Conservation (phyloP, 2,113 vertebrate species). For the Notiomystis cincta region DNA sequence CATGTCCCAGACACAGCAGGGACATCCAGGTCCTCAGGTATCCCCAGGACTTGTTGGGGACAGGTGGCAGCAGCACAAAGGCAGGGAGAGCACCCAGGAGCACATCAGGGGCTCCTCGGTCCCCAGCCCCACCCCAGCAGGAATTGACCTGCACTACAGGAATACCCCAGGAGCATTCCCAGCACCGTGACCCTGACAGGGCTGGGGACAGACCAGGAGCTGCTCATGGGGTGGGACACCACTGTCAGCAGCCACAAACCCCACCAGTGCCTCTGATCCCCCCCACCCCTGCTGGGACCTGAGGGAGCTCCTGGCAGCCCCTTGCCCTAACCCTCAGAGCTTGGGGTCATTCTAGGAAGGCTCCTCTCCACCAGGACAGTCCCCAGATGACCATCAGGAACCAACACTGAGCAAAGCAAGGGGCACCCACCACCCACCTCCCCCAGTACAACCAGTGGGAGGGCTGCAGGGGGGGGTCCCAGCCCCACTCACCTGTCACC, state of each 20-base stretch:
- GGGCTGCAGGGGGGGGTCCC: not conserved
- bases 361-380: not conserved
- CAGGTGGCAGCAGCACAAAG: not conserved
- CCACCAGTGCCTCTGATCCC: not conserved
- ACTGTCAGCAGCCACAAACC: not conserved
- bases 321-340: not conserved
- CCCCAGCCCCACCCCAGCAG: not conserved
- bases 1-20: not conserved
- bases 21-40: not conserved
- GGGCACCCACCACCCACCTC: not conserved
- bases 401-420: not conserved
- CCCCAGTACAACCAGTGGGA: not conserved
- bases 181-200: not conserved
- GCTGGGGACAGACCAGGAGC: not conserved
- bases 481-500: not conserved
- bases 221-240: not conserved
- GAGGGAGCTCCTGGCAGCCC: not conserved
- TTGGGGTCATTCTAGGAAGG: not conserved
- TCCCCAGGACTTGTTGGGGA: rapidly evolving
- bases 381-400: not conserved
- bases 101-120: not conserved
- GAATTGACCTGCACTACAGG: not conserved
- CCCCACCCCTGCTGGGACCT: not conserved
- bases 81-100: not conserved
- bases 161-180: not conserved